Percentiles rank a stretch among this genome's conserved stretches.
Evolutionary conservation across 53 echinoderm and acorn worm species (phyloP).

Genomic region (Stichopus horrens): DNA sequence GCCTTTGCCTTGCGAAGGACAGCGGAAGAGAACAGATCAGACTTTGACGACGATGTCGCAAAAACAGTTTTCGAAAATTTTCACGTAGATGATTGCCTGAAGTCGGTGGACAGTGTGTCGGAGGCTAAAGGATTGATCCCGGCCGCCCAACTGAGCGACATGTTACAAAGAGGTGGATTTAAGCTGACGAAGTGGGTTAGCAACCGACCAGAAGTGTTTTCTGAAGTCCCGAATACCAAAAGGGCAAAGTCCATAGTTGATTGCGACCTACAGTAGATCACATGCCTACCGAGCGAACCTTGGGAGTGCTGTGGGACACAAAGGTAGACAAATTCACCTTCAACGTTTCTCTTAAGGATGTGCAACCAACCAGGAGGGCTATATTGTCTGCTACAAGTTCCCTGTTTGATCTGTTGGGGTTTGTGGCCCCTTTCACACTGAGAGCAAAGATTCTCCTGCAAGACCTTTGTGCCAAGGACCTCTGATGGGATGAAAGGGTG

Average conservation of each 20-base stretch:
- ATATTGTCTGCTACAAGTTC: conserved; percentile 63
- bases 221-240: conserved; percentile 46
- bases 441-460: conserved; percentile 64
- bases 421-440: conserved; percentile 65
- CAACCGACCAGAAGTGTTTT: conserved; percentile 51
- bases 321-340: conserved; percentile 57
- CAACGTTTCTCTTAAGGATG: conserved; percentile 37
- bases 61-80: conserved; percentile 50
- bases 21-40: conserved; percentile 21
- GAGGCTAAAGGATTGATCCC: conserved; percentile 54
- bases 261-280: conserved; percentile 49
- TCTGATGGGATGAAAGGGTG: conserved; percentile 64
- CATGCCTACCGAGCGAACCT: conserved; percentile 60
- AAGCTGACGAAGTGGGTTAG: conserved; percentile 65
- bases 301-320: conserved; percentile 62
- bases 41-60: neutral
- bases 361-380: conserved; percentile 59
- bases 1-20: conserved; percentile 46
- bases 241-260: conserved; percentile 54
- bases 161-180: conserved; percentile 56
- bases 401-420: conserved; percentile 69
- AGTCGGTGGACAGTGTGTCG: conserved; percentile 46
- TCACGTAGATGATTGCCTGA: conserved; percentile 71
- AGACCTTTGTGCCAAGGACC: conserved; percentile 50
- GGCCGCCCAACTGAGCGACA: conserved; percentile 25